Percentiles rank a stretch among this genome's conserved stretches.
These are phyloP conservation scores for Trogon melanurus DNA, from an alignment of 2,113 vertebrate species.

Conservation along the genomic window DNA sequence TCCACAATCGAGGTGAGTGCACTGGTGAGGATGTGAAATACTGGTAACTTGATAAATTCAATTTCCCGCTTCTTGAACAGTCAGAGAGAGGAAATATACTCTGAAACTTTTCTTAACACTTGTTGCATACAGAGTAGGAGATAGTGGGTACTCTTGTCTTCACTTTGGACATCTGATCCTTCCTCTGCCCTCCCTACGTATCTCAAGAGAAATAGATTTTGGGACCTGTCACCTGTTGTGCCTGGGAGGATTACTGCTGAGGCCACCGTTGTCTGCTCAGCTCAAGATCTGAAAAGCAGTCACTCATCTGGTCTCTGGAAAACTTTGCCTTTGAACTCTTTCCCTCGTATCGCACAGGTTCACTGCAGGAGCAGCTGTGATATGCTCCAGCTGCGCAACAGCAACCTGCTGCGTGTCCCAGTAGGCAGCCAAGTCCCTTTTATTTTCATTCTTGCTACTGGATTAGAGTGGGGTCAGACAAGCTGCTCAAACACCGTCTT, in stretches of 20 bases:
- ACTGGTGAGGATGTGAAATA: neutral
- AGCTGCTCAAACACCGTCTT: accelerated
- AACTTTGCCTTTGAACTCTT: neutral
- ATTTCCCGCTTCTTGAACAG: neutral
- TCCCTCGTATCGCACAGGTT: neutral
- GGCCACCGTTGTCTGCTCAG: neutral
- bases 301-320: neutral
- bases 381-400: neutral
- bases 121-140: neutral
- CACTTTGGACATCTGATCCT: neutral
- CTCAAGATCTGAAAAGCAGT: neutral
- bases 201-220: neutral
- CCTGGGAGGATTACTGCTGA: neutral
- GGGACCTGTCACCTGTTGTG: neutral
- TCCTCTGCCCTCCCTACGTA: neutral
- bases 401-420: neutral
- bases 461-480: neutral
- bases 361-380: neutral
- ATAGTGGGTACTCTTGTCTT: neutral
- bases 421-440: neutral
- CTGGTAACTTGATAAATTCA: neutral
- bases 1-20: accelerated
- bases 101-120: neutral
- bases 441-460: neutral
- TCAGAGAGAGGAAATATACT: neutral